Base-by-base conservation (phyloP, 2,888 invertebrate species). In the Callyntrura guangdongensis region DNA sequence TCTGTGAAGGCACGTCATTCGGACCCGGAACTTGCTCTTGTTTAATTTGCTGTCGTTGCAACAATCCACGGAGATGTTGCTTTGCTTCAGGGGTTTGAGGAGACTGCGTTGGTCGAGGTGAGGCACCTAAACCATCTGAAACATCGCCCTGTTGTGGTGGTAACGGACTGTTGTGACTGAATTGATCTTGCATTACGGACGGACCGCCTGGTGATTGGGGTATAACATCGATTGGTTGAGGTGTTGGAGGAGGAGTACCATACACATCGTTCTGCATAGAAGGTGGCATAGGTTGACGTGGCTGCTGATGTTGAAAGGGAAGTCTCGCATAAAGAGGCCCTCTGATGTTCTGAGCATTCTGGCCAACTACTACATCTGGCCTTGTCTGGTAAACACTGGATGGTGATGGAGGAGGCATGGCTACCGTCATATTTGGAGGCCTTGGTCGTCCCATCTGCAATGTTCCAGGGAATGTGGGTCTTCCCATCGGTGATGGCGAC, bases 21-120 rank as follows among this genome's bases (percentile, higher is more conserved):
- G 94, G 94, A 64, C 94, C 92, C 45, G 94, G 93, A 67, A 59
- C 59, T 61, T 61, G 61, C 9, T 94, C 93, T 89, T 94, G 94
- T 94, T 96, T 96, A 91, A 95, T 96, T 91, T 97, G 97, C 94
- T 97, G 97, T 81, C 97, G 95, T 94, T 98, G 98, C 86, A 98
- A 95, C 92, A 98, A 95, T 94, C 98, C 98, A 45, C 98, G 95
- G 69, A 98, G 95, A 94, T 98, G 98, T 85, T 95, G 95, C 4
- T 97, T 96, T 94, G 97, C 97, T 94, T 96, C 96, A 87, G 67
- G 95, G 74, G 94, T 93, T 77, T 94, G 94, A 94, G 94, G 91
- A 86, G 93, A 74, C 81, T 91, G 69, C 91, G 92, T 79, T 67
- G 93, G 59, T 83, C 92, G 47, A 0, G 85, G 86, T 25, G 79